A percentile compares a stretch with the other conserved stretches of the same genome.
Evolutionary conservation across 2,888 invertebrate genomes (phyloP).

Genomic region (Alcis repandata): DNA sequence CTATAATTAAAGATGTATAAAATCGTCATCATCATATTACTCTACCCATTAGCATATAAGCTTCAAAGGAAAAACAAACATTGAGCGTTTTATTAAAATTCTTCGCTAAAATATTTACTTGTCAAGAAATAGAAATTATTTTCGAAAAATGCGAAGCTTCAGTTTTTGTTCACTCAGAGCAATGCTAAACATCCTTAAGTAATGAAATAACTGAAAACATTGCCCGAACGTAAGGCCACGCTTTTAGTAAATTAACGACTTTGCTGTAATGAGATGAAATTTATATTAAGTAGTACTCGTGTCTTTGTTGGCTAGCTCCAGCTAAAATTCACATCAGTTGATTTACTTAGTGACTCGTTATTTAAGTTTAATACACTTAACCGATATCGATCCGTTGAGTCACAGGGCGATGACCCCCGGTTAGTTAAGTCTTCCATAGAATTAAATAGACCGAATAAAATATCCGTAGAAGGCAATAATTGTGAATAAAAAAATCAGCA

Average conservation of each 20-base stretch:
- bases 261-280: constrained; percentile 31
- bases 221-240: constrained; percentile 12
- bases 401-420: constrained; percentile 43
- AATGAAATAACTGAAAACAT: constrained; percentile 35
- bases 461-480: constrained; percentile 71
- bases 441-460: constrained; percentile 71
- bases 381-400: constrained; percentile 46
- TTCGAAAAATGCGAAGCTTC: constrained; percentile 1
- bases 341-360: constrained; percentile 27
- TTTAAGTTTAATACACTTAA: constrained; percentile 21
- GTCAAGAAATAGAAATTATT: constrained; percentile 18
- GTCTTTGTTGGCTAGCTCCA: constrained; percentile 19
- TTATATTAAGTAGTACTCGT: constrained; percentile 3
- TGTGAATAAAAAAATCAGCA: constrained; percentile 78
- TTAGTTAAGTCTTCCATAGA: constrained; percentile 54
- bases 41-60: background rate
- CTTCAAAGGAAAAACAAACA: background rate
- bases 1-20: too few relatives aligned
- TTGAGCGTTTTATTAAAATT: constrained; percentile 12
- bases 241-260: constrained; percentile 34
- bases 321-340: constrained; percentile 33
- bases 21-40: background rate
- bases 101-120: constrained; percentile 10
- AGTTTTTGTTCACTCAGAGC: constrained; percentile 22
- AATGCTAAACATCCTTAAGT: constrained; percentile 24